Evolutionary conservation across 2,888 invertebrate genomes (phyloP).

Genomic region (Papilio elwesi): DNA sequence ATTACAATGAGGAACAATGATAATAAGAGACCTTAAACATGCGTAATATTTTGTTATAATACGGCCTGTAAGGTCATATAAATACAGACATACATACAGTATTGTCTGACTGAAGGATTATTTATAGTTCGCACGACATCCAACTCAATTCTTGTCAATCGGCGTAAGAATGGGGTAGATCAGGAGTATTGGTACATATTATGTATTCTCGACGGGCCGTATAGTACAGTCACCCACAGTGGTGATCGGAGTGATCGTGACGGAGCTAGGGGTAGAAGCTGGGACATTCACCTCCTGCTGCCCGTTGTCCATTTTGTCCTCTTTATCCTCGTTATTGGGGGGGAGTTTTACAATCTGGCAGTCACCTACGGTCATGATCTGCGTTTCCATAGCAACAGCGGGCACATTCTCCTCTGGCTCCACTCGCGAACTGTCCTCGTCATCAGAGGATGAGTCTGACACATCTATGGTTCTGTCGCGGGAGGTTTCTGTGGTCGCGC

Average conservation of each 20-base stretch:
- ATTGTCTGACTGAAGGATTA: slow-evolving; percentile 10
- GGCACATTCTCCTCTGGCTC: slow-evolving; percentile 71
- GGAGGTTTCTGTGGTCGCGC: slow-evolving; percentile 55
- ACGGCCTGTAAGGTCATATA: neutral
- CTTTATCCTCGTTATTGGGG: slow-evolving; percentile 63
- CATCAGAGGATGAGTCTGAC: slow-evolving; percentile 72
- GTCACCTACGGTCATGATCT: slow-evolving; percentile 81
- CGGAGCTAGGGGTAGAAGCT: slow-evolving; percentile 66
- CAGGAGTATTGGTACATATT: slow-evolving; percentile 53
- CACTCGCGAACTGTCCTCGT: slow-evolving; percentile 65
- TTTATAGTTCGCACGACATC: neutral
- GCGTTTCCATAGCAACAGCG: slow-evolving; percentile 69
- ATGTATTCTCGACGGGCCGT: slow-evolving; percentile 75
- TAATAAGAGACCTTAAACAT: too few species aligned
- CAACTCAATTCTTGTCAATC: slow-evolving; percentile 39
- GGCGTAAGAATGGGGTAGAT: slow-evolving; percentile 60
- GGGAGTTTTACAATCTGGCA: slow-evolving; percentile 80
- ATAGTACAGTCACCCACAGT: slow-evolving; percentile 81
- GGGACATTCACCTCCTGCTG: slow-evolving; percentile 55
- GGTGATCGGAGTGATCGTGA: slow-evolving; percentile 78
- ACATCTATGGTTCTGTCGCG: slow-evolving; percentile 77
- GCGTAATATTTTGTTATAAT: too few species aligned
- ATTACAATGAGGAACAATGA: neutral
- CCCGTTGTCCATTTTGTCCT: slow-evolving; percentile 58
- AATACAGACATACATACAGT: neutral